Evolutionary conservation across 2,888 invertebrate genomes (phyloP), one percentile per base, ranked within the genome.

Genomic region (Synanthedon andrenaeformis): DNA sequence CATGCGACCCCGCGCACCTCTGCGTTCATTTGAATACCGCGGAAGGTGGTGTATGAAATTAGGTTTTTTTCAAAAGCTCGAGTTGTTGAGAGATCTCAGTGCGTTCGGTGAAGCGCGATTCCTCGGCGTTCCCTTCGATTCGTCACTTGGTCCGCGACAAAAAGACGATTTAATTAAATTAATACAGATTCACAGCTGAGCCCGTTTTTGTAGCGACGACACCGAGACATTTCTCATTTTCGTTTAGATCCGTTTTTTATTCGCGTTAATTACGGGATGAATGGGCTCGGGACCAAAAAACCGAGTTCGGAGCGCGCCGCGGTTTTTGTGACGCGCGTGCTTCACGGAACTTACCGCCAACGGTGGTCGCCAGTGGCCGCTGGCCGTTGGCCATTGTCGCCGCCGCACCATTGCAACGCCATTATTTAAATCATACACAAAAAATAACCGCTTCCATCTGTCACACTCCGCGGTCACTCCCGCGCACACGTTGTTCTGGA

Each of bases 221-320:
- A 79, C 82, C 77, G 80, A 73, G 70, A 80, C 81, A 72, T 81
- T 84, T 82, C 80, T 74, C 78, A 85, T 81, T 83, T 82, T 79
- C 76, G 71, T 77, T 74, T 72, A 72, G 70, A 63, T 62, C 59
- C 65, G 67, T 78, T 85, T 85, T 85, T 85, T 85, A 70, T 67
- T 59, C 69, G 76, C 79, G 74, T 82, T 82, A 83, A 86, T 85
- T 85, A 83, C 70, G 75, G 63, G 66, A 74, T 83, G 85, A 86
- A 86, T 84, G 77, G 79, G 62, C 54, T 60, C 54, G 56, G 59
- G 60, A 65, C 66, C 65, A 70, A 69, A 70, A 69, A 69, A 67
- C 63, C 54, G 42, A 41, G 56, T 49, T 45, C 64, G 58, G 59
- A 59, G 67, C 56, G 55, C 62, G 54, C 59, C 57, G 59, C 56